Base-by-base conservation (phyloP, 2,888 invertebrate species). In the Lepidocyrtoides sp. region DNA sequence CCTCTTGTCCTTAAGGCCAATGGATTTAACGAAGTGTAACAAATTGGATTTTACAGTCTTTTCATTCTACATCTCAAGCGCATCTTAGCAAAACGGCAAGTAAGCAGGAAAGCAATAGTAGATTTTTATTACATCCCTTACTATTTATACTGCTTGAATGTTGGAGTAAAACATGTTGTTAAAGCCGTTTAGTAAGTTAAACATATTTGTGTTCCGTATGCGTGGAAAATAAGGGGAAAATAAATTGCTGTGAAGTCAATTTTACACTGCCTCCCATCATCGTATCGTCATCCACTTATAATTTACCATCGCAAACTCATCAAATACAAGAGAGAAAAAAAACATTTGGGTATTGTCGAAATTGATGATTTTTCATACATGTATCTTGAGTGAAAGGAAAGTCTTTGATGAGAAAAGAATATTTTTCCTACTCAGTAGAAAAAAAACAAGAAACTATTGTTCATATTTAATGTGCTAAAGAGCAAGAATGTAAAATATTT, bases 41-140 rank as follows among this genome's bases (percentile, higher is more conserved):
- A 89, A 89, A 89, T 89, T 89, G 89, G 89, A 89, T 89, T 89
- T 88, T 83, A 75, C 82, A 89, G 82, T 82, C 72, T 75, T 89
- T 89, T 75, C 82, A 89, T 89, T 89, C 82, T 82, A 57, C 60
- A 89, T 54, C 75, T 81, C 69, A 44, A 54, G 54, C 79, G 66
- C 54, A 82, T 88, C 69, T 88, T 8, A 86, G 75, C 57, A 86
- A 60, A 26, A 86, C 51, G 32, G 66, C n/a, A 57, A 57, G 36
- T 57, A n/a, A 36, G 36, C 36, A 36, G 7, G 36, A 36, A 36
- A 36, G 7, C 7, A 36, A 2, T 36, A 36, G n/a, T n/a, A n/a
- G n/a, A n/a, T n/a, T n/a, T n/a, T n/a, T n/a, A n/a, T 7, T 51
- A n/a, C 51, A 32, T 23, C 26, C 20, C n/a, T n/a, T n/a, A n/a